Conservation (phyloP, 1,140 invertebrate species). For the Drosophila elegans region DNA sequence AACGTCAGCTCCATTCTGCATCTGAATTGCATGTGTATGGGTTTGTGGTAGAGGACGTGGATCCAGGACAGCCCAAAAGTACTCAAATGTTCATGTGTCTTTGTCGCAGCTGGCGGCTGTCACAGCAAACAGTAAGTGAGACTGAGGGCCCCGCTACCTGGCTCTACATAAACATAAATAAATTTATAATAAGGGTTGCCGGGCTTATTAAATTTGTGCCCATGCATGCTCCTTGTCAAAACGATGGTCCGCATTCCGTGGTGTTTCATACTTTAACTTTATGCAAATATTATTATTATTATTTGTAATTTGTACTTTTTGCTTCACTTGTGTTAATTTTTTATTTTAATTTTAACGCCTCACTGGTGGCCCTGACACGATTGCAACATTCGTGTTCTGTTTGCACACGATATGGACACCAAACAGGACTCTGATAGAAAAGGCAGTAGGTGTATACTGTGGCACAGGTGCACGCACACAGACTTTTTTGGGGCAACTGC, state of each 20-base stretch:
- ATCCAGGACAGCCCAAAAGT: slow-evolving; percentile 51
- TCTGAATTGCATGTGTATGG: slow-evolving; percentile 14
- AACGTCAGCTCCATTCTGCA: slow-evolving; percentile 13
- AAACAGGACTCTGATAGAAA: slow-evolving; percentile 28
- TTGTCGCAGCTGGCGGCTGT: slow-evolving; percentile 63
- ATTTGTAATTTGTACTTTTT: slow-evolving; percentile 15
- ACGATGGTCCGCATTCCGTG: slow-evolving; percentile 10
- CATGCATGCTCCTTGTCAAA: slow-evolving; percentile 5
- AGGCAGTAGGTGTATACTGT: slow-evolving; percentile 6
- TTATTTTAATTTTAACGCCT: slow-evolving; percentile 25
- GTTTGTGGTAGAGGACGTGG: slow-evolving; percentile 26
- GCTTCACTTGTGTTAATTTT: slow-evolving; percentile 23
- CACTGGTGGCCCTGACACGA: slow-evolving; percentile 38
- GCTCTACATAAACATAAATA: slow-evolving; percentile 60
- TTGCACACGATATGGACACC: slow-evolving; percentile 41
- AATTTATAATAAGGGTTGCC: slow-evolving; percentile 66
- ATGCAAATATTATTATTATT: slow-evolving; percentile 51
- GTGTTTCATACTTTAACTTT: slow-evolving; percentile 28
- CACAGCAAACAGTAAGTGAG: slow-evolving; percentile 59
- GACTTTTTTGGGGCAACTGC: slow-evolving; percentile 16
- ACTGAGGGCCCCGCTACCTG: slow-evolving; percentile 40
- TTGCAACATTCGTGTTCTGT: slow-evolving; percentile 30
- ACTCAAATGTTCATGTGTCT: slow-evolving; percentile 56
- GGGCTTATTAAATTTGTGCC: slow-evolving; percentile 61
- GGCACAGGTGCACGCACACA: slow-evolving; percentile 44